Conservation (phyloP, 2,113 vertebrate genomes). For the Meriones unguiculatus region DNA sequence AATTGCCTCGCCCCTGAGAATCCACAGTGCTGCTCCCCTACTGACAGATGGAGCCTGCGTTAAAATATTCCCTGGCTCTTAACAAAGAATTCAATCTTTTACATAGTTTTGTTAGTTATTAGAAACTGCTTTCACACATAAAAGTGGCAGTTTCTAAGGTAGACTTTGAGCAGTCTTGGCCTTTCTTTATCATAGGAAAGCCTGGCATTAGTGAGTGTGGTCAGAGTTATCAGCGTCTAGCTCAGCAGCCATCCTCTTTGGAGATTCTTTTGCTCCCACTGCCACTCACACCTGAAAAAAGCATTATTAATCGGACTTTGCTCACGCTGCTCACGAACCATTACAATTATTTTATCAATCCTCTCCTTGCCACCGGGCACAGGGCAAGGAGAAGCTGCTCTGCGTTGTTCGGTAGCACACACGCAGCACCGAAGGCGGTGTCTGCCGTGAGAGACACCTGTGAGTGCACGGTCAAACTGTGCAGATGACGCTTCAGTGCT, state of each 20-base stretch:
- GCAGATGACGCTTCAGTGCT: neutral
- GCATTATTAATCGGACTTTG: constrained; percentile 4
- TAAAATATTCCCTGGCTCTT: constrained; percentile 60
- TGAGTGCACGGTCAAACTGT: neutral
- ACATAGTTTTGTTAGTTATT: constrained; percentile 17
- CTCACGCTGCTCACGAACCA: neutral
- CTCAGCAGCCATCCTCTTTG: neutral
- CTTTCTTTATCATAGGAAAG: constrained; percentile 9
- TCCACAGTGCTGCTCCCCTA: constrained; percentile 11
- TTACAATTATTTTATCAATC: constrained; percentile 39
- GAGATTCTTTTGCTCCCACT: neutral
- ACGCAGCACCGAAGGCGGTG: neutral
- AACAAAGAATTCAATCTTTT: constrained; percentile 19
- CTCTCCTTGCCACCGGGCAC: constrained; percentile 4
- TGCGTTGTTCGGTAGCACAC: constrained; percentile 12
- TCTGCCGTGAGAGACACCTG: neutral
- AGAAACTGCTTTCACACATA: constrained; percentile 4
- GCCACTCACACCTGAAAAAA: constrained; percentile 22
- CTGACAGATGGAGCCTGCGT: constrained; percentile 68
- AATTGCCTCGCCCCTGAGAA: constrained; percentile 61
- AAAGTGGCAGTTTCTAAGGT: constrained; percentile 22
- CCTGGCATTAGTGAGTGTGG: neutral
- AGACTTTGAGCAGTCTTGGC: neutral
- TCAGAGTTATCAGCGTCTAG: neutral
- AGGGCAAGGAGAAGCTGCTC: neutral